These are phyloP conservation scores for Hirtodrosophila histrioides DNA, from an alignment of 2,888 invertebrate genomes.

Conservation along the genomic window DNA sequence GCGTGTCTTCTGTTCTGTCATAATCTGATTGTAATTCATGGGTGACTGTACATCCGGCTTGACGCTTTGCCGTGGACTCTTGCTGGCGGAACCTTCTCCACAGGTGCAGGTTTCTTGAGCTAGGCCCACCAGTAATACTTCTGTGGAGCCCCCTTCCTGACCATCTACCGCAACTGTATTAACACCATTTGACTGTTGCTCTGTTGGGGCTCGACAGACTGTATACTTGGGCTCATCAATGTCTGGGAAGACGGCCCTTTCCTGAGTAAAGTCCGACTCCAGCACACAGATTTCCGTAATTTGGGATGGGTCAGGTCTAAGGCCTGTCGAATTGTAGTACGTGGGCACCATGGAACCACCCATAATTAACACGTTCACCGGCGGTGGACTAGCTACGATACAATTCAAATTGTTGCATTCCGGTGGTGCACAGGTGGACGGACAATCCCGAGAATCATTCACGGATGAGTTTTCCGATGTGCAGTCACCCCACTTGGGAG, in stretches of 20 bases:
- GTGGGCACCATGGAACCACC: constrained; percentile 33
- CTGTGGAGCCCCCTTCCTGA: constrained; percentile 12
- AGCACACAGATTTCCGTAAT: constrained; percentile 47
- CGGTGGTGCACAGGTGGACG: too few species aligned
- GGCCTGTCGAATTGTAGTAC: constrained; percentile 18
- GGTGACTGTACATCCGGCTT: too few species aligned
- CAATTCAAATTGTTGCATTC: too few species aligned
- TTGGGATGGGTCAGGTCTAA: constrained; percentile 1
- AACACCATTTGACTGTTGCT: background rate
- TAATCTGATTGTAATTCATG: background rate
- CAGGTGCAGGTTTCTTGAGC: background rate
- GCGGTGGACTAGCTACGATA: background rate
- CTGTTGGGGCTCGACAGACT: constrained; percentile 32
- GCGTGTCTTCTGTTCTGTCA: constrained; percentile 28
- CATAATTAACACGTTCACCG: constrained; percentile 41
- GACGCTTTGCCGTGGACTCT: too few species aligned
- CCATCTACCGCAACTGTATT: too few species aligned
- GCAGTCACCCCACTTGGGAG: too few species aligned
- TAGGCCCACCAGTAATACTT: constrained; percentile 37
- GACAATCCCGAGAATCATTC: too few species aligned
- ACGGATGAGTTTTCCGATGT: too few species aligned
- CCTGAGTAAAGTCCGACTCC: constrained; percentile 51
- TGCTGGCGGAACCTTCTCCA: background rate
- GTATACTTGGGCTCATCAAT: constrained; percentile 45
- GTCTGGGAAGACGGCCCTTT: constrained; percentile 40